A percentile compares a stretch with the other conserved stretches of the same genome.
Evolutionary conservation across 2,113 vertebrate genomes (phyloP).

Genomic region (Lethenteron reissneri): DNA sequence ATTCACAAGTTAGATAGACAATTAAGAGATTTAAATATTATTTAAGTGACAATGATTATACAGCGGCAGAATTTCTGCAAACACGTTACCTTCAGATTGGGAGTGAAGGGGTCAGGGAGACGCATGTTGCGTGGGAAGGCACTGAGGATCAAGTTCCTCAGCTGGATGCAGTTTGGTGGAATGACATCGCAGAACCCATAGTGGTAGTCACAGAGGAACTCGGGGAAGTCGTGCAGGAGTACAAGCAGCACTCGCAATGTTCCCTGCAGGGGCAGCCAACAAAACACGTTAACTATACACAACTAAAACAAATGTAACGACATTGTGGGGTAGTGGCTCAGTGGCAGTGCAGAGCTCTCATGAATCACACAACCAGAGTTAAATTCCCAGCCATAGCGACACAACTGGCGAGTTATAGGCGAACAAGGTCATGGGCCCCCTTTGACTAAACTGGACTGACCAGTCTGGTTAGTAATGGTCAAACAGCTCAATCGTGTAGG

Average conservation of each 20-base stretch:
- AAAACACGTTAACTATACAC: too few species aligned
- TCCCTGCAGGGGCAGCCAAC: constrained; percentile 28
- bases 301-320: too few species aligned
- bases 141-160: constrained; percentile 96
- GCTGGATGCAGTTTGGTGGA: constrained; percentile 95
- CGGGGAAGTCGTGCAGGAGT: constrained; percentile 87
- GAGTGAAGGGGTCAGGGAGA: constrained; percentile 95
- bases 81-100: constrained; percentile 67
- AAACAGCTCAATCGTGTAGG: too few species aligned
- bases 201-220: constrained; percentile 97
- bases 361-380: neutral
- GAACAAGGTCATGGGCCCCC: too few species aligned
- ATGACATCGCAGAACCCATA: constrained; percentile 98
- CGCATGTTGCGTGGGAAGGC: constrained; percentile 99
- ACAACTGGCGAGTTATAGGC: too few species aligned
- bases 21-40: too few species aligned
- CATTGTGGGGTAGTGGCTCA: too few species aligned
- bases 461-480: too few species aligned
- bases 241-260: constrained; percentile 87
- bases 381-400: neutral
- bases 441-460: too few species aligned
- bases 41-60: neutral
- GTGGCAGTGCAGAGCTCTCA: neutral
- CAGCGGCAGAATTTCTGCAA: neutral
- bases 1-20: too few species aligned